Evolutionary conservation across 2,113 vertebrate genomes (phyloP).

Genomic region (Vulpes lagopus): DNA sequence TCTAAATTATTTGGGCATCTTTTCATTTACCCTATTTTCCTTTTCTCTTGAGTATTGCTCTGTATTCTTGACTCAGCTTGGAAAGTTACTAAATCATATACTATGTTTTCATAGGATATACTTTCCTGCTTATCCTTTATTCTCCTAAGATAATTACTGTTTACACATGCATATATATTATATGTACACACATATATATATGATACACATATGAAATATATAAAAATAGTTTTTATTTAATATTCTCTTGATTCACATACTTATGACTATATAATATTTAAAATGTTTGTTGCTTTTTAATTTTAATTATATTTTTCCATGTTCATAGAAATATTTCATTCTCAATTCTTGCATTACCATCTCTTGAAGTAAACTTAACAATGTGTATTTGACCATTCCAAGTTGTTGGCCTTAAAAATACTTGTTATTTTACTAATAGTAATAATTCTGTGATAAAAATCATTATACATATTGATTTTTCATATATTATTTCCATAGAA

Average conservation of each 20-base stretch:
- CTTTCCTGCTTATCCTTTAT: neutral
- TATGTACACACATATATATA: neutral
- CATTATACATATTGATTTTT: neutral
- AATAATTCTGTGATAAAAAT: constrained; percentile 48
- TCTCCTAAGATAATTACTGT: constrained; percentile 31
- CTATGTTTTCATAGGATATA: neutral
- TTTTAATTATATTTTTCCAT: constrained; percentile 47
- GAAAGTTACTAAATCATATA: constrained; percentile 19
- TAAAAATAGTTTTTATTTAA: constrained; percentile 23
- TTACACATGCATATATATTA: neutral
- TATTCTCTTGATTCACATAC: constrained; percentile 43
- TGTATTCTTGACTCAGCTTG: constrained; percentile 32
- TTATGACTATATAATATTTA: neutral
- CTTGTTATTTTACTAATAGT: constrained; percentile 44
- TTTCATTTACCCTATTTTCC: neutral
- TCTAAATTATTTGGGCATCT: constrained; percentile 41
- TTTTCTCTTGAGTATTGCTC: neutral
- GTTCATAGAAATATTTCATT: constrained; percentile 54
- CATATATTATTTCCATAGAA: constrained; percentile 43
- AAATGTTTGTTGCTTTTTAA: constrained; percentile 29
- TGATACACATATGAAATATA: neutral
- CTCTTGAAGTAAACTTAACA: neutral
- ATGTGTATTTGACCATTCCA: neutral
- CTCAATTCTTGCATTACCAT: constrained; percentile 37
- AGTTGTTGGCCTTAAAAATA: neutral